Conservation (phyloP, 1,140 invertebrate species). For the Zaprionus davidi region DNA sequence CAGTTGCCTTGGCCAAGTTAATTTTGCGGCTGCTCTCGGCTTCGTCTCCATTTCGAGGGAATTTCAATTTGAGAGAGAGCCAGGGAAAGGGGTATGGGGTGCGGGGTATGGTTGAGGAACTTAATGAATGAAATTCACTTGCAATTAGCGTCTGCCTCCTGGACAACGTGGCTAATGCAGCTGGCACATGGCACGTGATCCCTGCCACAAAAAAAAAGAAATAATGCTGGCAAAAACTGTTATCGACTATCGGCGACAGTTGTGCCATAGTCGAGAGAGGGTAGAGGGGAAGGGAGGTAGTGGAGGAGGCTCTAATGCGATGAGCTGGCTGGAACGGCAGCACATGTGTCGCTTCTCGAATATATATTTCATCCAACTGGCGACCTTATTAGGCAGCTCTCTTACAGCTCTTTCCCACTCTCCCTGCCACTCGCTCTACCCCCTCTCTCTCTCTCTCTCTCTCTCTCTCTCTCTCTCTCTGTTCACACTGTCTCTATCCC, state of each 20-base stretch:
- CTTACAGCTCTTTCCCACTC: neutral
- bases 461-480: neutral
- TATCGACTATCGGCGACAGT: constrained; percentile 21
- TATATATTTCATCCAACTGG: constrained; percentile 58
- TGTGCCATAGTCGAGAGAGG: neutral
- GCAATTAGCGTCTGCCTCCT: constrained; percentile 62
- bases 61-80: constrained; percentile 48
- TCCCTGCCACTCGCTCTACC: neutral
- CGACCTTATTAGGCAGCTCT: constrained; percentile 55
- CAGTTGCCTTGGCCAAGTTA: constrained; percentile 59
- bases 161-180: constrained; percentile 68
- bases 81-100: neutral
- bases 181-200: constrained; percentile 80
- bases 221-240: constrained; percentile 17
- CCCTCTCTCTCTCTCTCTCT: neutral
- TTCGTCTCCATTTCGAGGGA: constrained; percentile 50
- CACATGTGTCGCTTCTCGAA: constrained; percentile 43
- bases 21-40: constrained; percentile 65
- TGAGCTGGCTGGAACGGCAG: neutral
- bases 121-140: constrained; percentile 70
- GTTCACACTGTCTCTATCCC: constrained; percentile 26
- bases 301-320: neutral
- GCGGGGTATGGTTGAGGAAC: neutral
- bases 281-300: neutral
- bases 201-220: constrained; percentile 12